Conservation (phyloP, 2,797 vertebrate species). For the Chrysolophus pictus region DNA sequence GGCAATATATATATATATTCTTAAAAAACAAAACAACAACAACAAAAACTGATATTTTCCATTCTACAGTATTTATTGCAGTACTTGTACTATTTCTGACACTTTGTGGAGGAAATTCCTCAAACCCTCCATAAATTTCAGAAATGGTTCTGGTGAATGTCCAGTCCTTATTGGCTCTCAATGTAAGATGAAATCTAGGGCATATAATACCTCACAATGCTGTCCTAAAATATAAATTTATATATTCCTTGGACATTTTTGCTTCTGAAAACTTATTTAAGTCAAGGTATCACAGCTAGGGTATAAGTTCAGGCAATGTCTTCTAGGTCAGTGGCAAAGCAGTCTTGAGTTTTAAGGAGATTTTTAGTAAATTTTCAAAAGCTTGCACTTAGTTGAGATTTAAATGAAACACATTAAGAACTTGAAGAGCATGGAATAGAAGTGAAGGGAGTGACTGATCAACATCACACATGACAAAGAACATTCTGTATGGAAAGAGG, state of each 20-base stretch:
- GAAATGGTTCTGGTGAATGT: conserved; percentile 14
- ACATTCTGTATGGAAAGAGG: neutral
- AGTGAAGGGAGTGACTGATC: neutral
- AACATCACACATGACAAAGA: neutral
- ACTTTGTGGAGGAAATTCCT: conserved; percentile 13
- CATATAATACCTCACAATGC: neutral
- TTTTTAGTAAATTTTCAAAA: conserved; percentile 1
- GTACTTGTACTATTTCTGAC: conserved; percentile 18
- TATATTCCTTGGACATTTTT: neutral
- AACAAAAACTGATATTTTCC: neutral
- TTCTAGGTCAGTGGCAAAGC: neutral
- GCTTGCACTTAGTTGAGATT: neutral
- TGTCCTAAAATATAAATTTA: neutral
- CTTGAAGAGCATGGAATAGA: neutral
- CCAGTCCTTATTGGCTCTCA: neutral
- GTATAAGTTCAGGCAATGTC: neutral
- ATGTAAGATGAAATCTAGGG: neutral
- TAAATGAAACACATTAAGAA: neutral
- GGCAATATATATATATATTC: neutral
- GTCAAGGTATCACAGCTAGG: neutral
- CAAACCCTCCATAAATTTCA: conserved; percentile 40
- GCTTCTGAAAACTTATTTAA: conserved; percentile 22
- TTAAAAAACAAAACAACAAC: too few relatives aligned
- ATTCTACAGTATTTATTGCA: neutral
- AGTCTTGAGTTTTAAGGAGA: neutral